A percentile compares a stretch with the other conserved stretches of the same genome.
Conservation (phyloP, 2,797 vertebrate genomes). For the Xenopus petersii region DNA sequence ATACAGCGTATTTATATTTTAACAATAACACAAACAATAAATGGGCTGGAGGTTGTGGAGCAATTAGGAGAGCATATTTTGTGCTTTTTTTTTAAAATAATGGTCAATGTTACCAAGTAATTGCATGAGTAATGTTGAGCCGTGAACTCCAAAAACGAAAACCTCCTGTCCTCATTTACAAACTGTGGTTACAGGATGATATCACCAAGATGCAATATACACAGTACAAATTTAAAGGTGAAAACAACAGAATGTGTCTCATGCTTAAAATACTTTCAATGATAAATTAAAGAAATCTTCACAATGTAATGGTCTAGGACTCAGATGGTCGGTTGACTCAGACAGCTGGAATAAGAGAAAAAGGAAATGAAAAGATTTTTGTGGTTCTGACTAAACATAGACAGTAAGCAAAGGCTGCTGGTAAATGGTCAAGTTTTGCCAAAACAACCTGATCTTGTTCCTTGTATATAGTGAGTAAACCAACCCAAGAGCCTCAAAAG, state of each 20-base stretch:
- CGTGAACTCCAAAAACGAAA: background rate
- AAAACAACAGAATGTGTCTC: too few relatives aligned
- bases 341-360: conserved; percentile 29
- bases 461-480: conserved; percentile 33
- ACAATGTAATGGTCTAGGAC: background rate
- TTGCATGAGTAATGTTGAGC: conserved; percentile 1
- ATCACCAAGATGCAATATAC: background rate
- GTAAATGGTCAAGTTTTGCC: conserved; percentile 13
- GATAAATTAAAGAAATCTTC: background rate
- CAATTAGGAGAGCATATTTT: too few relatives aligned
- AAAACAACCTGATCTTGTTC: conserved; percentile 33
- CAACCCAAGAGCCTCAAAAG: conserved; percentile 29
- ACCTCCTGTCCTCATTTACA: conserved; percentile 6
- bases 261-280: too few relatives aligned
- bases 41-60: too few relatives aligned
- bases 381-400: conserved; percentile 34
- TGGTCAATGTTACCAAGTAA: background rate
- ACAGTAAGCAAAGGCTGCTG: conserved; percentile 23
- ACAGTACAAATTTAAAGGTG: too few relatives aligned
- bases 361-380: conserved; percentile 40
- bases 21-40: too few relatives aligned
- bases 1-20: too few relatives aligned
- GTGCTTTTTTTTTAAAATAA: too few relatives aligned
- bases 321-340: background rate
- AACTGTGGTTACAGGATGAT: background rate